Percentiles rank a stretch among this genome's conserved stretches.
Evolutionary conservation across 37 sponge, comb jelly and placozoan species (phyloP).

Genomic region (Geodia barretti): DNA sequence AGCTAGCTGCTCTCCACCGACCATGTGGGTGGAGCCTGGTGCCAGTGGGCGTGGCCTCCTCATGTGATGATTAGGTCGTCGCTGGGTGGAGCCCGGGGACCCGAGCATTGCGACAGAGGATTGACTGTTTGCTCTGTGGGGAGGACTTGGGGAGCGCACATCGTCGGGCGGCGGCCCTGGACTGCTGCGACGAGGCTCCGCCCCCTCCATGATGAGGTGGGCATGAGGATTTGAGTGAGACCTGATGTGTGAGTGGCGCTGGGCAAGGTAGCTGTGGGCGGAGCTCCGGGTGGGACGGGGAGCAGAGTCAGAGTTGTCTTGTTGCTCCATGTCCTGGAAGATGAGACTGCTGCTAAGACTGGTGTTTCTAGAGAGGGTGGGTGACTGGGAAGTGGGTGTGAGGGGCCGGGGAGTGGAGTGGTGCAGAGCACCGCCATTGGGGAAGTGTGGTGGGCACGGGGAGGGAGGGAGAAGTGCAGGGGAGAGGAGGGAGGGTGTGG

Average conservation of each 20-base stretch:
- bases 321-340: neutral
- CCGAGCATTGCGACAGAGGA: slow-evolving; percentile 9
- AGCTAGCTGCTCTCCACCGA: neutral
- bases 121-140: slow-evolving; percentile 40
- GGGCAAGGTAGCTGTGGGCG: neutral
- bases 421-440: neutral
- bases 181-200: neutral
- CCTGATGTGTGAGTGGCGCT: slow-evolving; percentile 24
- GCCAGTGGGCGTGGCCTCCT: neutral
- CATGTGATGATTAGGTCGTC: slow-evolving; percentile 25
- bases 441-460: slow-evolving; percentile 11
- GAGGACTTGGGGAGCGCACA: slow-evolving; percentile 51
- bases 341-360: slow-evolving; percentile 41
- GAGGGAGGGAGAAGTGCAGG: slow-evolving; percentile 35
- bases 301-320: neutral
- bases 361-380: neutral
- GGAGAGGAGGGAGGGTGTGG: slow-evolving; percentile 23
- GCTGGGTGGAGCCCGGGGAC: neutral
- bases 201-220: slow-evolving; percentile 25
- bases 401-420: slow-evolving; percentile 12
- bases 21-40: neutral
- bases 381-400: slow-evolving; percentile 6
- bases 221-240: slow-evolving; percentile 58
- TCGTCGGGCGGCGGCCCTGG: neutral
- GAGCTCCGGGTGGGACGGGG: neutral